A percentile compares a stretch with the other conserved stretches of the same genome.
These are phyloP conservation scores for Tauraco erythrolophus DNA, from an alignment of 2,113 vertebrate species.

Conservation along the genomic window DNA sequence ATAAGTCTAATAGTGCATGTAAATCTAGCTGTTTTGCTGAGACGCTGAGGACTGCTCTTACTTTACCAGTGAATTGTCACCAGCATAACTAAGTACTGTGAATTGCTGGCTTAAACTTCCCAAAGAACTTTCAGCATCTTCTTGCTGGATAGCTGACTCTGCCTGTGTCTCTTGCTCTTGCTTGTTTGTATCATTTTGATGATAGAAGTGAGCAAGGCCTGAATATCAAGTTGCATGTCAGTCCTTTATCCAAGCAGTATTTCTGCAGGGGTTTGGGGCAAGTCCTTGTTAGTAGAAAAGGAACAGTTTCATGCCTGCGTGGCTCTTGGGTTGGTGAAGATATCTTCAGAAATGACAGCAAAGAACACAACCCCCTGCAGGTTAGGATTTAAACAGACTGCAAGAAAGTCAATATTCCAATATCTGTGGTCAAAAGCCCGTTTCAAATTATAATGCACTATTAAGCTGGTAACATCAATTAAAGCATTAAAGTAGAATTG, in stretches of 20 bases:
- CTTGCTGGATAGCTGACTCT: neutral
- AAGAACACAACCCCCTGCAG: neutral
- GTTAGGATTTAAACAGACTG: neutral
- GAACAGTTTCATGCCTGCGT: neutral
- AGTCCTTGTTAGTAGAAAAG: neutral
- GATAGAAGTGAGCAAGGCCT: neutral
- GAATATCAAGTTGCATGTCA: neutral
- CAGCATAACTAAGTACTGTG: neutral
- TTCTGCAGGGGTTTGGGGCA: neutral
- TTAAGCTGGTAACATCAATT: conserved; percentile 26
- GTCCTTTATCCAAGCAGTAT: neutral
- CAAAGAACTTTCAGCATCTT: neutral
- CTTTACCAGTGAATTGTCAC: neutral
- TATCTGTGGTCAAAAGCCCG: conserved; percentile 31
- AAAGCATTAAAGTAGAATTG: neutral
- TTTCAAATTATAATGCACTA: neutral
- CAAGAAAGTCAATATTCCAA: neutral
- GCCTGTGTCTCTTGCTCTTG: neutral
- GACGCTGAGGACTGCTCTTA: neutral
- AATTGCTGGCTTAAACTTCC: neutral
- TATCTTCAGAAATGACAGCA: neutral
- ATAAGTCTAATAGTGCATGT: neutral
- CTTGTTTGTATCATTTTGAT: fast-evolving
- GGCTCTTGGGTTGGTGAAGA: neutral
- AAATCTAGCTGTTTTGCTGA: neutral